These are phyloP conservation scores for Leptogaster cylindrica DNA, from an alignment of 2,888 invertebrate species.

Conservation along the genomic window DNA sequence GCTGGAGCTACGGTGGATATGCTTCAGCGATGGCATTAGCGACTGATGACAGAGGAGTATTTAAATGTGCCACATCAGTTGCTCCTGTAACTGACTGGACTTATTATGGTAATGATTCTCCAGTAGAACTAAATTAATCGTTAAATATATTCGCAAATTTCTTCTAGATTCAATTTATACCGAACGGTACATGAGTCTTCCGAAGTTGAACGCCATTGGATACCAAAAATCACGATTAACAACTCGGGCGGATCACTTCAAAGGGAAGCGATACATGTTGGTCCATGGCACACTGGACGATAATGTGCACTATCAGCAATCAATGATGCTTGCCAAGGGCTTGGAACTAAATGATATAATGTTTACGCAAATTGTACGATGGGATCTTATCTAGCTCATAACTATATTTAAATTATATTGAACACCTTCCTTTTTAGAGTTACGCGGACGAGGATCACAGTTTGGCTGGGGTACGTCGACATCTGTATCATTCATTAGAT, in stretches of 20 bases:
- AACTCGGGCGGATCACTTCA: constrained; percentile 69
- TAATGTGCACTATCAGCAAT: constrained; percentile 97
- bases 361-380: constrained; percentile 88
- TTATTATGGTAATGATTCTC: constrained; percentile 77
- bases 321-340: constrained; percentile 87
- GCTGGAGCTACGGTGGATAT: constrained; percentile 98
- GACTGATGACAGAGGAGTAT: constrained; percentile 73
- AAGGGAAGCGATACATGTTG: constrained; percentile 81
- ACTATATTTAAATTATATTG: too few relatives aligned
- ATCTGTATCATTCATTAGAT: constrained; percentile 88
- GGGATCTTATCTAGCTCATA: constrained; percentile 1
- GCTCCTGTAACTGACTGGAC: constrained; percentile 98
- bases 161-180: constrained; percentile 93
- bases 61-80: constrained; percentile 92
- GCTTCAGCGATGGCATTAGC: constrained; percentile 88
- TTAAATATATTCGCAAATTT: not conserved
- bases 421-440: constrained; percentile 67
- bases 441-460: constrained; percentile 95
- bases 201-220: constrained; percentile 74
- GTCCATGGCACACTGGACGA: constrained; percentile 95
- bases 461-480: constrained; percentile 80
- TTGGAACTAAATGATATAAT: constrained; percentile 85
- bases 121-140: not conserved
- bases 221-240: constrained; percentile 81
- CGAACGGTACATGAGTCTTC: constrained; percentile 94